Percentiles rank a stretch among this genome's conserved stretches.
Evolutionary conservation across 1,140 invertebrate species (phyloP).

Genomic region (Musca vetustissima): DNA sequence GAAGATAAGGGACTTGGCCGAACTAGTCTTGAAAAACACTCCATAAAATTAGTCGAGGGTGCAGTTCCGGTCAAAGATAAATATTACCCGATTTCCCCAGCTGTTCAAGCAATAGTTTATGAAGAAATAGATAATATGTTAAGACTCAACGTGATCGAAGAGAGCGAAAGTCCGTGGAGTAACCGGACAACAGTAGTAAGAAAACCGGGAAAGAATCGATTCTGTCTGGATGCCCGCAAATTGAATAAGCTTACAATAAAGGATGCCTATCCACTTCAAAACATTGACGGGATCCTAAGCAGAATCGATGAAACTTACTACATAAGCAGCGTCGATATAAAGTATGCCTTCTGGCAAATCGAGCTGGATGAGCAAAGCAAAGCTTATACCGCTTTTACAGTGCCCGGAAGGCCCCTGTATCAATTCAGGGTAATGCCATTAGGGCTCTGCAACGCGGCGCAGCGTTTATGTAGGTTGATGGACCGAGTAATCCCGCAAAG

Average conservation of each 20-base stretch:
- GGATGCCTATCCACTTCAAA: conserved; percentile 39
- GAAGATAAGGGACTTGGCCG: neutral
- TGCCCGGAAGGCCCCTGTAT: conserved; percentile 6
- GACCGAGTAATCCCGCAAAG: neutral
- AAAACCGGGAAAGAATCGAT: conserved; percentile 30
- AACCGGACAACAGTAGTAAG: neutral
- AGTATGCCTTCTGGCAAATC: conserved; percentile 36
- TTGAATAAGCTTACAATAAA: conserved; percentile 49
- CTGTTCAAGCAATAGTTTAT: neutral
- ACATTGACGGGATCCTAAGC: conserved; percentile 45
- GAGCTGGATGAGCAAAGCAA: conserved; percentile 25
- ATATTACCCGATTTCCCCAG: neutral
- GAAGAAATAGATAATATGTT: conserved; percentile 3
- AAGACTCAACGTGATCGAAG: neutral
- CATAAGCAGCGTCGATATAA: conserved; percentile 22
- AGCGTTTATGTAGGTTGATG: conserved; percentile 11
- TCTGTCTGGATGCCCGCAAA: conserved; percentile 51
- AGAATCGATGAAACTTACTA: conserved; percentile 38
- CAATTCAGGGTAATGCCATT: conserved; percentile 33
- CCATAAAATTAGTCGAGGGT: neutral
- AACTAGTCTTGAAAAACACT: neutral
- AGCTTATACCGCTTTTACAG: conserved; percentile 51
- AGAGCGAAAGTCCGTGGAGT: conserved; percentile 3
- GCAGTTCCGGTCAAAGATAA: neutral
- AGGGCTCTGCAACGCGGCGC: too few relatives aligned